Percentiles rank a stretch among this genome's conserved stretches.
phyloP scores from a whole-genome alignment of 2,113 vertebrate species.

The Indicator maculatus region DNA sequence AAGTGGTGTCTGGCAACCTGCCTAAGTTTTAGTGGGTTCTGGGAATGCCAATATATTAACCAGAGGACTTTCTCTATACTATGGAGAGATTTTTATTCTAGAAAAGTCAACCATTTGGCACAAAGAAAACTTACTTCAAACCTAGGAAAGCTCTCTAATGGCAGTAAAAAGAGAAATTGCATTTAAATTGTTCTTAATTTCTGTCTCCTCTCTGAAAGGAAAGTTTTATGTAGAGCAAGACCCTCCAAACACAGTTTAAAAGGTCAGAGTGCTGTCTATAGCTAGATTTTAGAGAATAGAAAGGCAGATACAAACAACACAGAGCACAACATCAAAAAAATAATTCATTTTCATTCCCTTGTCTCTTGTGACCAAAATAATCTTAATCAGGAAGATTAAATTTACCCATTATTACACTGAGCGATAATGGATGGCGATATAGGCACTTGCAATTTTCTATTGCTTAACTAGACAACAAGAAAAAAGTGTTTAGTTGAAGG shows the following conservation, averaged over 20 bases:
- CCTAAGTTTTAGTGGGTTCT: constrained; percentile 78
- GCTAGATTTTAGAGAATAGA: constrained; percentile 55
- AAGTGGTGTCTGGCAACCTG: constrained; percentile 80
- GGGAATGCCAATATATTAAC: constrained; percentile 83
- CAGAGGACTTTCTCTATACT: constrained; percentile 74
- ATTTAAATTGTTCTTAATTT: constrained; percentile 65
- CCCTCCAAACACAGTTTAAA: constrained; percentile 47
- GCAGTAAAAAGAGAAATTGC: constrained; percentile 69
- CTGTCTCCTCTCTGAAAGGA: constrained; percentile 58
- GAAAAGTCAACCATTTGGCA: constrained; percentile 81
- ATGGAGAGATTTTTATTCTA: constrained; percentile 77
- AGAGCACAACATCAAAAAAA: constrained; percentile 24
- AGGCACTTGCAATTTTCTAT: neutral
- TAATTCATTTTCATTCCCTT: constrained; percentile 17
- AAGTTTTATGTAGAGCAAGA: constrained; percentile 48
- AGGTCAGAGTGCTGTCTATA: constrained; percentile 40
- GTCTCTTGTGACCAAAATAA: constrained; percentile 23
- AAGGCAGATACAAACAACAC: constrained; percentile 10
- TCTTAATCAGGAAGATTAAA: constrained; percentile 50
- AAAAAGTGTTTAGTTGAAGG: neutral
- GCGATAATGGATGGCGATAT: neutral
- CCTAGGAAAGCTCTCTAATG: constrained; percentile 61
- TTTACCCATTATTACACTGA: constrained; percentile 19
- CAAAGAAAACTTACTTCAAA: constrained; percentile 62
- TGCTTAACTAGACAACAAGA: constrained; percentile 11